phyloP scores from a whole-genome alignment of 1,140 invertebrate genomes.

The Tachypleus tridentatus region DNA sequence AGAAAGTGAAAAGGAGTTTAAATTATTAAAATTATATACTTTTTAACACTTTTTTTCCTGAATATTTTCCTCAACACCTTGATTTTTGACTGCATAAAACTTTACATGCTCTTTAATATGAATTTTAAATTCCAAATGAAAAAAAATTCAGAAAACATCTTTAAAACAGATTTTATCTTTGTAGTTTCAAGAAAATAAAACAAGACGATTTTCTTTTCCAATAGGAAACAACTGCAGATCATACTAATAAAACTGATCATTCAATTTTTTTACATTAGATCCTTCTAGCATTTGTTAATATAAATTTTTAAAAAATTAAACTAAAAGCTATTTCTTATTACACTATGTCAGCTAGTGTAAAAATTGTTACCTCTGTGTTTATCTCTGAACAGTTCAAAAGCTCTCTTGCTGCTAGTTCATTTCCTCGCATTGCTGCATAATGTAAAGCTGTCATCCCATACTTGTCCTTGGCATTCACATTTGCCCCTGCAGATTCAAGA shows the following conservation, averaged over 20 bases:
- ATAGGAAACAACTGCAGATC: background rate
- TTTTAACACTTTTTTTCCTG: too few relatives aligned
- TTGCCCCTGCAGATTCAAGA: slow-evolving; percentile 34
- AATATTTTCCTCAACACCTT: too few relatives aligned
- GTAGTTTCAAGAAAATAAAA: background rate
- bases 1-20: too few relatives aligned
- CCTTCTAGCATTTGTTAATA: background rate
- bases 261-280: background rate
- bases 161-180: too few relatives aligned
- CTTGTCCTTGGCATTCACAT: slow-evolving; percentile 34
- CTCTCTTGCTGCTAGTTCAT: slow-evolving; percentile 33
- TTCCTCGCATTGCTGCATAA: slow-evolving; percentile 39
- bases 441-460: slow-evolving; percentile 39
- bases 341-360: background rate
- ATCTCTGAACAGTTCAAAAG: slow-evolving; percentile 29
- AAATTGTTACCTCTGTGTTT: slow-evolving; percentile 25
- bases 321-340: background rate
- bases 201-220: background rate
- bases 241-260: too few relatives aligned
- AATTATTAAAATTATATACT: too few relatives aligned
- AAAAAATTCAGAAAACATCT: too few relatives aligned
- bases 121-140: too few relatives aligned
- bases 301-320: background rate
- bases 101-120: too few relatives aligned
- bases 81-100: too few relatives aligned